Evolutionary conservation across 1,140 invertebrate genomes (phyloP).

Genomic region (Apis laboriosa): DNA sequence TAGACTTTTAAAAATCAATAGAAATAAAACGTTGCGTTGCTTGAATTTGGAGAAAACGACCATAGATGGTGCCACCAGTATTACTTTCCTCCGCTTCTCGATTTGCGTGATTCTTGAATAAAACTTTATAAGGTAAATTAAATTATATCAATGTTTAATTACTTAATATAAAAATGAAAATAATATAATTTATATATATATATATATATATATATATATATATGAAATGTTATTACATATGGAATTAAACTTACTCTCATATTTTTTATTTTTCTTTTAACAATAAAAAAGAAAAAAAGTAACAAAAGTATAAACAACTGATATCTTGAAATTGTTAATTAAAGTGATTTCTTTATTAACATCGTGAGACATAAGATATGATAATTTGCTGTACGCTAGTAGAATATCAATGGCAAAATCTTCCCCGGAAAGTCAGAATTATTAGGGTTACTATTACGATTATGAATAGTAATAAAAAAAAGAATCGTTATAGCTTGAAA

Average conservation of each 20-base stretch:
- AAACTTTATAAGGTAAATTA: not conserved
- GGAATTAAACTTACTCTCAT: constrained; percentile 19
- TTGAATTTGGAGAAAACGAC: constrained; percentile 9
- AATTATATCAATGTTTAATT: not conserved
- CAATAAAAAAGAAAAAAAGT: constrained; percentile 32
- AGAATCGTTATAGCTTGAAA: constrained; percentile 27
- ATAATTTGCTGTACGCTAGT: constrained; percentile 31
- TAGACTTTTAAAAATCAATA: constrained; percentile 13
- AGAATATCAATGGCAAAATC: constrained; percentile 64
- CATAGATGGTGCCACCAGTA: constrained; percentile 54
- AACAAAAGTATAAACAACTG: not conserved
- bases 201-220: not conserved
- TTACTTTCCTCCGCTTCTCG: not conserved
- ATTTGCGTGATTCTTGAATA: too few species aligned
- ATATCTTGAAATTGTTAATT: constrained; percentile 44
- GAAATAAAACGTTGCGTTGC: not conserved
- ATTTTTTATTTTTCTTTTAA: not conserved
- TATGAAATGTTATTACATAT: not conserved
- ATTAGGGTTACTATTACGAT: constrained; percentile 65
- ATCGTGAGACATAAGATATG: constrained; percentile 5
- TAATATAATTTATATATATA: not conserved
- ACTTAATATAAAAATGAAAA: not conserved
- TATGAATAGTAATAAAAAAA: constrained; percentile 57
- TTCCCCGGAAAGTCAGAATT: constrained; percentile 40
- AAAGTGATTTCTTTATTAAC: constrained; percentile 63